A percentile compares a stretch with the other conserved stretches of the same genome.
phyloP scores from a whole-genome alignment of 2,888 invertebrate genomes.

The Leucania comma region DNA sequence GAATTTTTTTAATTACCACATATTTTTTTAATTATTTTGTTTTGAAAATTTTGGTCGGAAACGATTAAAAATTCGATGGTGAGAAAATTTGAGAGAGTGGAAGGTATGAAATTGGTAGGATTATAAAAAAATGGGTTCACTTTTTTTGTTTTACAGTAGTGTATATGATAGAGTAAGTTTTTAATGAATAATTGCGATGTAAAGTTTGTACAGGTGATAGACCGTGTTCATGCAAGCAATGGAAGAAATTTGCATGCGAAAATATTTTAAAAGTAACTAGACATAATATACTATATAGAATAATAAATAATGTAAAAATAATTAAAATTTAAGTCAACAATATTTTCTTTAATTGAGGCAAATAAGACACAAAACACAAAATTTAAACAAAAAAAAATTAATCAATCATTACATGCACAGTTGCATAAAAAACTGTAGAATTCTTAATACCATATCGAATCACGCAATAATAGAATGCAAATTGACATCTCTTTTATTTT shows the following conservation, averaged over 20 bases:
- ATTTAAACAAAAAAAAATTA: conserved; percentile 11
- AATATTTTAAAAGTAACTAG: not conserved
- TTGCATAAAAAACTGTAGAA: conserved; percentile 37
- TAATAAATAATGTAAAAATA: not conserved
- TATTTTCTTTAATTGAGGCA: not conserved
- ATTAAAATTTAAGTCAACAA: not conserved
- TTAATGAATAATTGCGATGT: not conserved
- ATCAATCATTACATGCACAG: conserved; percentile 19
- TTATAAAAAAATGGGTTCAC: not conserved
- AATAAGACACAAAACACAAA: not conserved
- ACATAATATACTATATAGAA: not conserved
- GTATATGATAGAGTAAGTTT: not conserved
- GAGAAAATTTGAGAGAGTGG: fast-evolving
- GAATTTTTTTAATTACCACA: conserved; percentile 55
- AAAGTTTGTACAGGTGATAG: conserved; percentile 36
- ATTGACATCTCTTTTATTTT: conserved; percentile 62
- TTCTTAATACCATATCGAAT: conserved; percentile 54
- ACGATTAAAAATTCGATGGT: not conserved
- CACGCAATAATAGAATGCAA: conserved; percentile 64
- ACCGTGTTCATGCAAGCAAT: not conserved
- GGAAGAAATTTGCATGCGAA: not conserved
- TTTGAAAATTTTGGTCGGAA: not conserved
- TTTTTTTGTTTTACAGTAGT: not conserved
- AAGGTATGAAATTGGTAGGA: not conserved
- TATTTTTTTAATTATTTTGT: conserved; percentile 10